Evolutionary conservation across 2,797 vertebrate genomes (phyloP).

Genomic region (Fistularia commersonii): DNA sequence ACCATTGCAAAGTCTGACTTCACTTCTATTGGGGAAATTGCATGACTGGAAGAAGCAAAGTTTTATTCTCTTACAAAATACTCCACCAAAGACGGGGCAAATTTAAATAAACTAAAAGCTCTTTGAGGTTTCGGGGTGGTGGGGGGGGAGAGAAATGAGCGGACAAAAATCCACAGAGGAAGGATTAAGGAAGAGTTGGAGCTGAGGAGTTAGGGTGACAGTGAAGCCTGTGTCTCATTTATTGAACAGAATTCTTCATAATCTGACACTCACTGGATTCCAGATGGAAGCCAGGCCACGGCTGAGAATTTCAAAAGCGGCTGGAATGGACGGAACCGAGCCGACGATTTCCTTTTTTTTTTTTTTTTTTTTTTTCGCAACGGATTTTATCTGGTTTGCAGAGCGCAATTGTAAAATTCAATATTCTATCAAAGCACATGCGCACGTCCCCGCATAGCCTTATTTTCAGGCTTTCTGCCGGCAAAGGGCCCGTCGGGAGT

Average conservation of each 20-base stretch:
- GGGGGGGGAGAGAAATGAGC: neutral
- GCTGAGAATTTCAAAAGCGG: slow-evolving; percentile 21
- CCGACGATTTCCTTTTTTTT: no score
- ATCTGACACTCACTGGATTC: slow-evolving; percentile 6
- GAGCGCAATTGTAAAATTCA: slow-evolving; percentile 31
- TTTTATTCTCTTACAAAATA: no score
- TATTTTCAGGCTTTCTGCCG: slow-evolving; percentile 11
- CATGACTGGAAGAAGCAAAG: no score
- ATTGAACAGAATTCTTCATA: slow-evolving; percentile 19
- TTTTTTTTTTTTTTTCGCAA: slow-evolving; percentile 38
- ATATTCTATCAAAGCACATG: slow-evolving; percentile 26
- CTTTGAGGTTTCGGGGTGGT: neutral
- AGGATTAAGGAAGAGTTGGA: slow-evolving; percentile 10
- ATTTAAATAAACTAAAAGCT: slow-evolving; percentile 6
- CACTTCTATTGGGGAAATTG: no score
- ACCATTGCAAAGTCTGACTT: no score
- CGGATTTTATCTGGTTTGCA: slow-evolving; percentile 26
- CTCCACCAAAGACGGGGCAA: no score
- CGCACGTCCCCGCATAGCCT: slow-evolving; percentile 4
- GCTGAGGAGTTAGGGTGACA: slow-evolving; percentile 10
- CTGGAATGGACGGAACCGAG: slow-evolving; percentile 14
- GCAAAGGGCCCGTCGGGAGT: slow-evolving; percentile 16
- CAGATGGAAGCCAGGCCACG: slow-evolving; percentile 11
- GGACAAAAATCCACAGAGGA: slow-evolving; percentile 7
- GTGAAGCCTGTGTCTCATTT: slow-evolving; percentile 5